Evolutionary conservation across 2,113 vertebrate genomes (phyloP).

Genomic region (Gallinago media): DNA sequence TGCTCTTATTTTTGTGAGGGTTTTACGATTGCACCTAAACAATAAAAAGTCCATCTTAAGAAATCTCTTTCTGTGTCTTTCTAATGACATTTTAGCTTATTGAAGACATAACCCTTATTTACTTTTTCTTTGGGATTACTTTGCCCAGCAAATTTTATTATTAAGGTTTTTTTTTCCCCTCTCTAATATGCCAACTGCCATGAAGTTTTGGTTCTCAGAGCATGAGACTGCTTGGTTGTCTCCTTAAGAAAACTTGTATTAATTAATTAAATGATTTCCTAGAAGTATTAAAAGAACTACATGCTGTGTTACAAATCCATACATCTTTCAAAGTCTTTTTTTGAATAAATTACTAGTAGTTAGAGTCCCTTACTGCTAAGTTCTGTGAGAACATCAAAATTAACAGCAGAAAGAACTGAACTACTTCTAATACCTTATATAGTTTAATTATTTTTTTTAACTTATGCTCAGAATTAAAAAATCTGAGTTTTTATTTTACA

Average conservation of each 20-base stretch:
- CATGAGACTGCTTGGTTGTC: background rate
- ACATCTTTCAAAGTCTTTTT: background rate
- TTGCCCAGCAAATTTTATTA: background rate
- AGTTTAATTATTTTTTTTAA: background rate
- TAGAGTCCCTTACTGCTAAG: background rate
- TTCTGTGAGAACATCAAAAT: background rate
- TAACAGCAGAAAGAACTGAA: background rate
- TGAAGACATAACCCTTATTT: background rate
- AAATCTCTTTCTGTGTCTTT: conserved; percentile 45
- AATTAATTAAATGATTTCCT: background rate
- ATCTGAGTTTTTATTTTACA: background rate
- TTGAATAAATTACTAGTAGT: background rate
- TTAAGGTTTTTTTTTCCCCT: background rate
- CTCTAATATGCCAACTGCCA: background rate
- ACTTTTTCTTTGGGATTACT: background rate
- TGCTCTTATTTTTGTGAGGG: conserved; percentile 23
- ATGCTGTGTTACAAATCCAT: background rate
- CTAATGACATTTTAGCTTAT: background rate
- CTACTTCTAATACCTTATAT: conserved; percentile 11
- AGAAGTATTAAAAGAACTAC: background rate
- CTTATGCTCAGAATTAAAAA: background rate
- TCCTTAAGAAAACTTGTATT: background rate
- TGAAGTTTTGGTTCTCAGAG: background rate
- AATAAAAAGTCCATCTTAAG: conserved; percentile 56
- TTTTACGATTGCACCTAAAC: conserved; percentile 25